Percentiles rank a stretch among this genome's conserved stretches.
Evolutionary conservation across 2,888 invertebrate species (phyloP).

Genomic region (Pachymerium ferrugineum): DNA sequence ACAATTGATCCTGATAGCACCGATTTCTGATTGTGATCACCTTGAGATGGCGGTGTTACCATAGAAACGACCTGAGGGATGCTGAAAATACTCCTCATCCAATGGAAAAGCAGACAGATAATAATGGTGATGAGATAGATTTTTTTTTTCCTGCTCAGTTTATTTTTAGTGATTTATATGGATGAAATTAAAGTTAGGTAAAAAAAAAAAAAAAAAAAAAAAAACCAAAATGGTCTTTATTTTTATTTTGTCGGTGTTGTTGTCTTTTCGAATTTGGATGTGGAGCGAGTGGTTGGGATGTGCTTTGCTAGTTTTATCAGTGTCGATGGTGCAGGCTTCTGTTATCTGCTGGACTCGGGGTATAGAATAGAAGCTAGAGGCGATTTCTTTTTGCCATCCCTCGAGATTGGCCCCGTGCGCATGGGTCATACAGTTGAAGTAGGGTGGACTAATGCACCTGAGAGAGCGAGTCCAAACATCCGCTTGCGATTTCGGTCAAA

Average conservation of each 20-base stretch:
- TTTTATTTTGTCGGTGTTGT: neutral
- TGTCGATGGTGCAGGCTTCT: neutral
- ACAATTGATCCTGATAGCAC: constrained; percentile 27
- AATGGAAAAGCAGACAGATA: neutral
- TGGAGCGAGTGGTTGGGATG: neutral
- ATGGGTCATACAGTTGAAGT: neutral
- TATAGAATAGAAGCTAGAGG: neutral
- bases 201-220: neutral
- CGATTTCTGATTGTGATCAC: constrained; percentile 29
- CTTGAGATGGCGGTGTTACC: constrained; percentile 17
- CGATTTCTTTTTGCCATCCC: constrained; percentile 6
- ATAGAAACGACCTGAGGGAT: constrained; percentile 19
- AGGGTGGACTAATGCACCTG: constrained; percentile 20
- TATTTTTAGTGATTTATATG: neutral
- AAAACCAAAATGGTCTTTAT: neutral
- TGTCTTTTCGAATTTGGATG: neutral
- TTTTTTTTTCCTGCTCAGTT: too few species aligned
- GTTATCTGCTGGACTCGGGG: neutral
- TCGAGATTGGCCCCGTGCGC: neutral
- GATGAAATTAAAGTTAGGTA: neutral
- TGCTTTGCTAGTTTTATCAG: neutral
- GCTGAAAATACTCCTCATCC: neutral
- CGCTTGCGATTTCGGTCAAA: constrained; percentile 3
- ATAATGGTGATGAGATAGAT: too few species aligned
- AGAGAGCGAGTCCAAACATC: constrained; percentile 16